Conservation (phyloP, 2,888 invertebrate species). For the Steinernema scapterisci region DNA sequence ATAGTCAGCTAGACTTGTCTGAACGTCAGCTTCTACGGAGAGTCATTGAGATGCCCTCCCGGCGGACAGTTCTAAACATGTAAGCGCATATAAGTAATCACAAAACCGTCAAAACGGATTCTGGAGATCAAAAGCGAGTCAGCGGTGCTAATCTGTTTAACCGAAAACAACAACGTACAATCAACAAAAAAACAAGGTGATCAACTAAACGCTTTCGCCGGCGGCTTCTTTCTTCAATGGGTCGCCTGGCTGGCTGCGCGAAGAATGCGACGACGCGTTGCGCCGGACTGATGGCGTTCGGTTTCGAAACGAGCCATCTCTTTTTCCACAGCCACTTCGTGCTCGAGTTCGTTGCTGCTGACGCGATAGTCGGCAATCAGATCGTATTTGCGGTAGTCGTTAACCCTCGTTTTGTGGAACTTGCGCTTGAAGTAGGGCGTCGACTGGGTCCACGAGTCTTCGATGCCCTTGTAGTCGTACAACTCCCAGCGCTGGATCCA, state of each 20-base stretch:
- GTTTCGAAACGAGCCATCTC: slow-evolving; percentile 52
- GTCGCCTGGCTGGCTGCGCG: slow-evolving; percentile 45
- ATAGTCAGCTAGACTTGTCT: no score
- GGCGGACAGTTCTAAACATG: no score
- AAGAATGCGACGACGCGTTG: slow-evolving; percentile 56
- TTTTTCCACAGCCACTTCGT: slow-evolving; percentile 49
- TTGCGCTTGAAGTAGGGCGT: slow-evolving; percentile 65
- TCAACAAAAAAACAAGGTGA: slow-evolving; percentile 22
- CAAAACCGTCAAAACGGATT: background rate
- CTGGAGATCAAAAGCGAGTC: background rate
- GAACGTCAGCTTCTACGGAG: background rate
- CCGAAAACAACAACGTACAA: slow-evolving; percentile 1
- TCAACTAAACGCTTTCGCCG: slow-evolving; percentile 20
- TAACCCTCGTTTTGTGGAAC: slow-evolving; percentile 56
- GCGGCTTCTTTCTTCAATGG: background rate
- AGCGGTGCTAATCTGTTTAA: background rate
- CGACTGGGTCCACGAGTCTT: slow-evolving; percentile 57
- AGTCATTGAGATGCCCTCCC: background rate
- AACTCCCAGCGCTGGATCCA: slow-evolving; percentile 84
- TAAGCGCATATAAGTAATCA: no score
- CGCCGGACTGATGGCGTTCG: slow-evolving; percentile 57
- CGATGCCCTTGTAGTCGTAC: slow-evolving; percentile 57
- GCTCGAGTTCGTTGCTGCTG: slow-evolving; percentile 53
- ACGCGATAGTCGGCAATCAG: slow-evolving; percentile 58
- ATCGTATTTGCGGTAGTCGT: slow-evolving; percentile 61